These are phyloP conservation scores for Aphaenogaster floridana DNA, from an alignment of 1,140 invertebrate genomes.

Conservation along the genomic window DNA sequence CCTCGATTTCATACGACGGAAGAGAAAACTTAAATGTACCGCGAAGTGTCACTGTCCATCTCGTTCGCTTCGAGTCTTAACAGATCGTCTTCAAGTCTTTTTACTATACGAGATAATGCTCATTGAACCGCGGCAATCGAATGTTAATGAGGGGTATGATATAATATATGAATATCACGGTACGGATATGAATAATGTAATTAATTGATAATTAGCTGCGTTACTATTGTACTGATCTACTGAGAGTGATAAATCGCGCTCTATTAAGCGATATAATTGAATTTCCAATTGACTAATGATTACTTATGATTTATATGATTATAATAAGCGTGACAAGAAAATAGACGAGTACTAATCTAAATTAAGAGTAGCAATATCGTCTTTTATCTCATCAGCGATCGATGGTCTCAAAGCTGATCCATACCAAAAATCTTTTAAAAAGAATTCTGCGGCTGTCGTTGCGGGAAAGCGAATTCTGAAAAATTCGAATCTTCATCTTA, in stretches of 20 bases:
- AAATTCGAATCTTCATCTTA: constrained; percentile 57
- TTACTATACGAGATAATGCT: neutral
- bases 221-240: neutral
- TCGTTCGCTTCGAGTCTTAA: neutral
- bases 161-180: neutral
- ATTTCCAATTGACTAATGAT: constrained; percentile 7
- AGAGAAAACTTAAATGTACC: neutral
- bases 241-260: neutral
- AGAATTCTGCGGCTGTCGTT: neutral
- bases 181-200: neutral
- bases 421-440: neutral
- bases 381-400: neutral
- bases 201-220: constrained; percentile 22
- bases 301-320: neutral
- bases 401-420: neutral
- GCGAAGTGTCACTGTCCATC: neutral
- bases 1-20: neutral
- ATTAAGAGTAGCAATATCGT: too few species aligned
- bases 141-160: neutral
- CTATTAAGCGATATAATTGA: constrained; percentile 20
- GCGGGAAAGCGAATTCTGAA: neutral
- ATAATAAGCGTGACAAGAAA: neutral
- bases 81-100: neutral
- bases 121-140: too few species aligned
- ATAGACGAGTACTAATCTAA: neutral